phyloP scores from a whole-genome alignment of 2,113 vertebrate genomes.

The Ptilorrhoa leucosticta region DNA sequence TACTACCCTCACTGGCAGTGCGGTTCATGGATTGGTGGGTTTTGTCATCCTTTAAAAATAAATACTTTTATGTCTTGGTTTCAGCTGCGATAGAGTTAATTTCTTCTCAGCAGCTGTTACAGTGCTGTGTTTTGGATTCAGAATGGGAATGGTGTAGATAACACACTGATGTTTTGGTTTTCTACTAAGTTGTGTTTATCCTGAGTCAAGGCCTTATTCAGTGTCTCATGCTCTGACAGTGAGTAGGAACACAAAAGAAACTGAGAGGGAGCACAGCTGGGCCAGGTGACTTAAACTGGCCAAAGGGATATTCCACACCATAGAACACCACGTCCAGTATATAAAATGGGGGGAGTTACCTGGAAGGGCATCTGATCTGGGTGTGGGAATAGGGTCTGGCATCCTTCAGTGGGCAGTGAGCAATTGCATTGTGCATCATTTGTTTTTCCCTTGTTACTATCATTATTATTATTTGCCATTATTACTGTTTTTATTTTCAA shows the following conservation, averaged over 20 bases:
- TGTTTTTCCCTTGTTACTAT: background rate
- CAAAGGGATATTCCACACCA: background rate
- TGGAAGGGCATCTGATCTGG: background rate
- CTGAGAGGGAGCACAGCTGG: background rate
- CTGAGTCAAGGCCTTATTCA: background rate
- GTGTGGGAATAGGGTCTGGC: background rate
- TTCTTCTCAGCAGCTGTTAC: background rate
- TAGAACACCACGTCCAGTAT: background rate
- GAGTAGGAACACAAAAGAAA: background rate
- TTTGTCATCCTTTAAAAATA: background rate
- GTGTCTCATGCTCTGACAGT: background rate
- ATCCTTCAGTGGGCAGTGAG: background rate
- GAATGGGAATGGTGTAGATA: background rate
- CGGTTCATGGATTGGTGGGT: accelerated
- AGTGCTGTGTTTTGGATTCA: background rate
- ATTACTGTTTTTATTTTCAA: background rate
- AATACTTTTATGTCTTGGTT: background rate
- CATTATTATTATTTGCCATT: background rate
- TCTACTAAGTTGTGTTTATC: background rate
- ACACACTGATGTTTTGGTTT: background rate
- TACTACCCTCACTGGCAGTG: background rate
- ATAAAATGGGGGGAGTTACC: background rate
- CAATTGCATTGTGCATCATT: too few relatives aligned
- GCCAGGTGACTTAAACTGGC: too few relatives aligned
- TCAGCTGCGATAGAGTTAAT: background rate